phyloP scores from a whole-genome alignment of 1,140 invertebrate species.

The fruit fly (Drosophila melanogaster) region Release_6_plus_ISO1_MT NT_037436.4:20207001-20207500 shows the following conservation, averaged over 20 bases:
- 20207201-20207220: neutral
- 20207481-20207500: neutral
- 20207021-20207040: neutral
- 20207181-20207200: neutral
- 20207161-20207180: neutral
- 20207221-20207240: neutral
- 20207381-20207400: constrained; percentile 54
- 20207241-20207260: too few species aligned
- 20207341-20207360: constrained; percentile 56
- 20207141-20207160: neutral
- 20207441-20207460: constrained; percentile 48
- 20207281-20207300: neutral
- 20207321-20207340: constrained; percentile 7
- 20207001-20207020: too few species aligned
- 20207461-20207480: constrained; percentile 35
- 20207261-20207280: neutral
- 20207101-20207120: constrained; percentile 8
- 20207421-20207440: constrained; percentile 53
- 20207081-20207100: constrained; percentile 19
- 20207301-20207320: neutral
- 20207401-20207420: constrained; percentile 33
- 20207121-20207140: neutral
- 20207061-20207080: constrained; percentile 19
- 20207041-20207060: neutral
- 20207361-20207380: constrained; percentile 38